Evolutionary conservation across 2,797 vertebrate genomes (phyloP), one percentile per base, ranked within the genome.

Genomic region (Philypnodon macrostomus): DNA sequence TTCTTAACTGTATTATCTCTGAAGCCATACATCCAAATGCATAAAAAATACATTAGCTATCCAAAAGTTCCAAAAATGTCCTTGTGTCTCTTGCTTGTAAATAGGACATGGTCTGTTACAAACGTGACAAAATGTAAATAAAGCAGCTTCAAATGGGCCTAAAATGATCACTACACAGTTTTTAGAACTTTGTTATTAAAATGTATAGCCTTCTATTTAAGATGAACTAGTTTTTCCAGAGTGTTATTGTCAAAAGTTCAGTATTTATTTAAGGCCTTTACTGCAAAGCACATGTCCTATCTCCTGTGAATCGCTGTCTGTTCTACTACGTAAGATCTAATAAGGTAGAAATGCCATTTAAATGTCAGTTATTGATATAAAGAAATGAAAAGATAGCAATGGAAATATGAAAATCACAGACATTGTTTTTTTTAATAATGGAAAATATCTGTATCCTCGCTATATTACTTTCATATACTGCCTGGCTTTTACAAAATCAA

Each of bases 261-360:
- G n/a, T 58, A 47, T 44, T 45, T 53, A 15, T 16, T 48, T 55
- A 39, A 67, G 73, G 67, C 70, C 63, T 77, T 77, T 60, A 14
- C 48, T 36, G 45, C 50, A 45, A 36, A 70, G 33, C 3, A 0
- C n/a, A 23, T 17, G n/a, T 35, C 39, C 48, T 40, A 29, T 47
- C 46, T 15, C 27, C 32, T 46, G 12, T 26, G 56, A 61, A 73
- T 58, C 50, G 56, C 19, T 16, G 50, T 57, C 58, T 51, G 48
- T 60, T 21, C 48, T 26, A 55, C 54, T 59, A 35, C 44, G 39
- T 45, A 46, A 53, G 46, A 37, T 60, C 47, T 58, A 62, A 72
- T 65, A 56, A 53, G 24, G 34, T 47, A 48, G 58, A 72, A 77
- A 79, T 79, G 65, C 23, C 71, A 79, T 68, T 60, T 63, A 74